phyloP scores from a whole-genome alignment of 2,797 vertebrate genomes.

The Clarias pachynema region DNA sequence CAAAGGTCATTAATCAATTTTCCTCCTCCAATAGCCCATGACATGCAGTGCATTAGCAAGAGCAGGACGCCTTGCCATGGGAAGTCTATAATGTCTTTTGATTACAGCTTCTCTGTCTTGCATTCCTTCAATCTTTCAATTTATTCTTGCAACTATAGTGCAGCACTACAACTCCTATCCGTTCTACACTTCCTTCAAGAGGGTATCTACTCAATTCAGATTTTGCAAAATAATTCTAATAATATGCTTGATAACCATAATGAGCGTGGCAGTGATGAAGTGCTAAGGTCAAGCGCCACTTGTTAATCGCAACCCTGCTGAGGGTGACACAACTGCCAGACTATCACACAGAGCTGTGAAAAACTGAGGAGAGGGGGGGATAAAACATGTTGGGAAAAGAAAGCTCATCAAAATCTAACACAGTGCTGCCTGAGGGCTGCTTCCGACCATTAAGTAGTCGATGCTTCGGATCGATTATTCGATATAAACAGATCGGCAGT shows the following conservation, averaged over 20 bases:
- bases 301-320: conserved; percentile 36
- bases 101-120: neutral
- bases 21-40: neutral
- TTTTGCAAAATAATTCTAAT: conserved; percentile 12
- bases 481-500: conserved; percentile 17
- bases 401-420: conserved; percentile 10
- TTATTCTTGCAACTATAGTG: neutral
- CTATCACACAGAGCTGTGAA: conserved; percentile 17
- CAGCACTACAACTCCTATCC: neutral
- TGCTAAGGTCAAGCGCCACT: conserved; percentile 41
- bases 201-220: neutral
- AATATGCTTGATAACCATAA: conserved; percentile 21
- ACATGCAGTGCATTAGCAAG: conserved; percentile 1
- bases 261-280: conserved; percentile 15
- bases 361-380: neutral
- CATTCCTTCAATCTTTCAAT: neutral
- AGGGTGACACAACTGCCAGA: conserved; percentile 21
- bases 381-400: neutral
- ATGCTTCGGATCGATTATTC: conserved; percentile 26
- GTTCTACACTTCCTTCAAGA: neutral
- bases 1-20: conserved; percentile 9
- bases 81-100: neutral
- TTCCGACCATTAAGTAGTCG: conserved; percentile 43
- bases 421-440: neutral
- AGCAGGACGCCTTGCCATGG: neutral